A percentile compares a stretch with the other conserved stretches of the same genome.
phyloP scores from a whole-genome alignment of 2,113 vertebrate genomes.

The Catharus fuscescens region DNA sequence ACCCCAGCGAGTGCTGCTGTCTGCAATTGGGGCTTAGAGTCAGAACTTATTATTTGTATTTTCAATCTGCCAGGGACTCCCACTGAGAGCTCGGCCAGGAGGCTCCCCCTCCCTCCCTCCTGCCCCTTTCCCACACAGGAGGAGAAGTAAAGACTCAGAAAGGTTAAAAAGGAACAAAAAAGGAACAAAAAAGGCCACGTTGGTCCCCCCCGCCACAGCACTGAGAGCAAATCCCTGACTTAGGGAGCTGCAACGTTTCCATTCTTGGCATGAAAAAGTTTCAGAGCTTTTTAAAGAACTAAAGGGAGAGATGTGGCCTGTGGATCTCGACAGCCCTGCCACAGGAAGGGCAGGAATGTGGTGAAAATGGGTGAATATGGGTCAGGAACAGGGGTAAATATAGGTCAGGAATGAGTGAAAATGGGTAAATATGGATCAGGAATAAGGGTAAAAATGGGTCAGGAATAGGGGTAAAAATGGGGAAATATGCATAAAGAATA shows the following conservation, averaged over 20 bases:
- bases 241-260: not conserved
- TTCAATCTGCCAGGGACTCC: slow-evolving; percentile 23
- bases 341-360: not conserved
- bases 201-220: no score
- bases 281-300: not conserved
- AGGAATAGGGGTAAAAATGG: not conserved
- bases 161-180: slow-evolving; percentile 40
- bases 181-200: not conserved
- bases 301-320: not conserved
- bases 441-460: not conserved
- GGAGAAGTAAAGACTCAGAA: not conserved
- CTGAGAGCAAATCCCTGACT: not conserved
- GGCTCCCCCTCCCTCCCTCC: not conserved
- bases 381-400: not conserved
- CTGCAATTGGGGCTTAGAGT: slow-evolving; percentile 43
- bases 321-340: not conserved
- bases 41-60: slow-evolving; percentile 29
- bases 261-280: not conserved
- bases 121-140: not conserved
- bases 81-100: not conserved
- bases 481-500: not conserved
- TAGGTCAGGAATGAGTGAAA: not conserved
- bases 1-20: not conserved
- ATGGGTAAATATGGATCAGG: not conserved
- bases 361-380: not conserved